Evolutionary conservation across 1,140 invertebrate genomes (phyloP).

Genomic region (Camponotus pennsylvanicus): DNA sequence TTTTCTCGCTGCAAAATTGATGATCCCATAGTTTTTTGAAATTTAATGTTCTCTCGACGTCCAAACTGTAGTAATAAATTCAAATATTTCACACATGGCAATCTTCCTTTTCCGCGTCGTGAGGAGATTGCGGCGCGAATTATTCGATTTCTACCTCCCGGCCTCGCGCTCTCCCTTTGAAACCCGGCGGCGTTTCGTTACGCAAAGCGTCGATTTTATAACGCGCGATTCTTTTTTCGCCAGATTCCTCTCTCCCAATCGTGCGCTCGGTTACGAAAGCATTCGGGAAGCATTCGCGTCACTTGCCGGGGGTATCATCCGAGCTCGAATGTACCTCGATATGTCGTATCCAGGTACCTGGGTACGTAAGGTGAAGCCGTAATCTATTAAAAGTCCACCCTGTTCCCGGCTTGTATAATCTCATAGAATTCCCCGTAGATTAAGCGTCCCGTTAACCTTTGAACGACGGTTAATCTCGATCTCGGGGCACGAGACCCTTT

Average conservation of each 20-base stretch:
- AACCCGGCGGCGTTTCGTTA: constrained; percentile 52
- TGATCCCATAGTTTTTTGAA: background rate
- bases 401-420: background rate
- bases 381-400: constrained; percentile 30
- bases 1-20: background rate
- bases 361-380: background rate
- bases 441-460: constrained; percentile 57
- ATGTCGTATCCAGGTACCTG: background rate
- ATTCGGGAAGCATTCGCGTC: background rate
- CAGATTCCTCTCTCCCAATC: background rate
- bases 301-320: constrained; percentile 16
- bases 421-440: constrained; percentile 12
- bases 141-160: background rate
- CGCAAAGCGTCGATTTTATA: constrained; percentile 50
- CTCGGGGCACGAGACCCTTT: constrained; percentile 10
- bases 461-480: constrained; percentile 41
- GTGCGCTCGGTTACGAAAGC: background rate
- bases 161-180: constrained; percentile 21
- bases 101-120: background rate
- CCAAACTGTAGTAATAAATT: background rate
- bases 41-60: background rate
- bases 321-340: background rate
- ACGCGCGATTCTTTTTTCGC: constrained; percentile 13
- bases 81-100: constrained; percentile 13
- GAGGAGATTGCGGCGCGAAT: constrained; percentile 7